Percentiles rank a stretch among this genome's conserved stretches.
Conservation (phyloP, 2,888 invertebrate genomes). For the Tachina lurida region DNA sequence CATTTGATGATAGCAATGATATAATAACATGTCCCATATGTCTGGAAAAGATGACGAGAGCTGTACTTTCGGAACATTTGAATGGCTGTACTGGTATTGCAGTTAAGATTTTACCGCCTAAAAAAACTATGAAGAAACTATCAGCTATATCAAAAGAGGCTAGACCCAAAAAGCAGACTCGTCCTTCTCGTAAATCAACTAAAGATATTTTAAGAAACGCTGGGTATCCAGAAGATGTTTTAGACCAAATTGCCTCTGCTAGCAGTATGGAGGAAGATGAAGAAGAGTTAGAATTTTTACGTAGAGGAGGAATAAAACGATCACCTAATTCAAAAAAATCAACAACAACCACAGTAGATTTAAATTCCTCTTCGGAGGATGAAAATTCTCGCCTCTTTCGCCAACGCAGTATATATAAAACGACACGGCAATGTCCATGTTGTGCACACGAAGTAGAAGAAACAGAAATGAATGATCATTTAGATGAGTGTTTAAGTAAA, state of each 20-base stretch:
- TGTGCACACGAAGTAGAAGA: constrained; percentile 79
- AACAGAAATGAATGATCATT: constrained; percentile 78
- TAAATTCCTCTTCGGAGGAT: constrained; percentile 69
- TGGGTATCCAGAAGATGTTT: constrained; percentile 77
- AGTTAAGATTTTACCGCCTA: constrained; percentile 74
- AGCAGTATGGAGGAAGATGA: constrained; percentile 71
- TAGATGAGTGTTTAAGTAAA: constrained; percentile 76
- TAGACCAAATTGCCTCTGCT: constrained; percentile 70
- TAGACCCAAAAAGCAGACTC: constrained; percentile 61
- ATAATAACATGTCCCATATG: constrained; percentile 82
- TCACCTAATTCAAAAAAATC: constrained; percentile 21
- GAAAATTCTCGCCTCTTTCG: constrained; percentile 75
- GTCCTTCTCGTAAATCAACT: constrained; percentile 43
- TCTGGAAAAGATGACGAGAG: constrained; percentile 79
- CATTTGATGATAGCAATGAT: constrained; percentile 76
- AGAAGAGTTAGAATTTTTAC: constrained; percentile 59
- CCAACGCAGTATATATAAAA: constrained; percentile 75
- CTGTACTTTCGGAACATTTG: constrained; percentile 78
- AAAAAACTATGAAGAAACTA: constrained; percentile 60
- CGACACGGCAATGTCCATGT: constrained; percentile 78
- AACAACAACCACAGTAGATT: constrained; percentile 9
- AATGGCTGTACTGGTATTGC: constrained; percentile 81
- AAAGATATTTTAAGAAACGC: constrained; percentile 74
- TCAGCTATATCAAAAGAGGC: constrained; percentile 66
- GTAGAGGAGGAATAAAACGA: constrained; percentile 37